phyloP scores from a whole-genome alignment of 2,888 invertebrate genomes.

The Allygus modestus region DNA sequence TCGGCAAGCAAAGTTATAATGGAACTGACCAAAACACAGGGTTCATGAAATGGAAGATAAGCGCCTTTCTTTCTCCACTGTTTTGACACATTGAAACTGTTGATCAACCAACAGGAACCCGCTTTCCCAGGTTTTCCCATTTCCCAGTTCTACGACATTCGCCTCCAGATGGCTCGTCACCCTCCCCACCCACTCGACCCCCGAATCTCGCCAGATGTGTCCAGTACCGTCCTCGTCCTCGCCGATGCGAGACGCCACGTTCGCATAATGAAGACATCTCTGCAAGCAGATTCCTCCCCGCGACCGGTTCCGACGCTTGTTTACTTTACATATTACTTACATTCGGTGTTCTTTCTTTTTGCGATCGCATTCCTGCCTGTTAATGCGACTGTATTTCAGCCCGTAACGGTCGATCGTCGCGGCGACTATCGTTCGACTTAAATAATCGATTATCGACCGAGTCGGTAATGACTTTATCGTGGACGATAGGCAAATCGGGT shows the following conservation, averaged over 20 bases:
- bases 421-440: slow-evolving; percentile 5
- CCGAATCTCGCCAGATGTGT: too few species aligned
- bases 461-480: slow-evolving; percentile 26
- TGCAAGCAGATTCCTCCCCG: neutral
- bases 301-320: slow-evolving; percentile 29
- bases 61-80: too few species aligned
- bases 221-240: too few species aligned
- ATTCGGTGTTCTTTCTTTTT: slow-evolving; percentile 40
- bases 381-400: slow-evolving; percentile 47
- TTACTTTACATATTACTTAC: slow-evolving; percentile 52
- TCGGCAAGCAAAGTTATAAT: too few species aligned
- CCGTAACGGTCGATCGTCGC: slow-evolving; percentile 38
- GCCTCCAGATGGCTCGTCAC: too few species aligned
- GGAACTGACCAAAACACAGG: too few species aligned
- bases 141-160: too few species aligned
- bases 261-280: slow-evolving; percentile 47
- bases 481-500: slow-evolving; percentile 14
- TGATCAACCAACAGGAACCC: too few species aligned
- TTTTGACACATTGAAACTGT: too few species aligned
- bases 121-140: too few species aligned
- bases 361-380: slow-evolving; percentile 49
- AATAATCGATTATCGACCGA: slow-evolving; percentile 49
- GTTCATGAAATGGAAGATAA: too few species aligned
- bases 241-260: neutral
- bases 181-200: too few species aligned